Conservation (phyloP, 2,888 invertebrate genomes). For the Hesperia comma region DNA sequence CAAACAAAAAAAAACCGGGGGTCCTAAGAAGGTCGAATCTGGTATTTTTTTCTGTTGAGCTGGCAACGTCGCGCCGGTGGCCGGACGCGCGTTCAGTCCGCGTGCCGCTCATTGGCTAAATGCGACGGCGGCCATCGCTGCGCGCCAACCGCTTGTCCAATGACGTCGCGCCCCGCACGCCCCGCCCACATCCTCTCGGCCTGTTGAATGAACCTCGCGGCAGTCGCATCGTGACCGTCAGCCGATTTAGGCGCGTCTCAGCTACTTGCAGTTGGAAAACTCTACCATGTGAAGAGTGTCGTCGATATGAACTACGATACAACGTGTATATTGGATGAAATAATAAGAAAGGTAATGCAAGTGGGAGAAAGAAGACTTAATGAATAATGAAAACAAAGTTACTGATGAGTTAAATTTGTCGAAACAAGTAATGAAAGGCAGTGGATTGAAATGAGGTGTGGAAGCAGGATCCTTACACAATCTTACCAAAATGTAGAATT, state of each 20-base stretch:
- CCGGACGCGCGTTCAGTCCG: constrained; percentile 79
- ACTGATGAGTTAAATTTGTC: neutral
- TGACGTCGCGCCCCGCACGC: constrained; percentile 78
- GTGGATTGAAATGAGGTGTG: constrained; percentile 2
- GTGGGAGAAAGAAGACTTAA: neutral
- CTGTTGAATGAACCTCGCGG: constrained; percentile 77
- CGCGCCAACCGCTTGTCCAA: constrained; percentile 69
- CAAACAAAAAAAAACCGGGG: constrained; percentile 81
- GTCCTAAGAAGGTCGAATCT: constrained; percentile 84
- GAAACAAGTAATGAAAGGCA: neutral
- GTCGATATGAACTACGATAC: constrained; percentile 12
- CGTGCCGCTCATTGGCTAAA: constrained; percentile 80
- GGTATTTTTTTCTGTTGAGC: constrained; percentile 80
- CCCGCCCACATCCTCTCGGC: constrained; percentile 79
- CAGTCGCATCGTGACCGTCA: constrained; percentile 67
- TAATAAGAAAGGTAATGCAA: constrained; percentile 24
- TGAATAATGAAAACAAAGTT: neutral
- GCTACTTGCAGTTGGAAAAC: constrained; percentile 8
- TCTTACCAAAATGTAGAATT: constrained; percentile 3
- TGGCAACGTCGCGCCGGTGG: constrained; percentile 79
- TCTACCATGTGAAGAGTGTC: constrained; percentile 14
- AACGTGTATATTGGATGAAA: constrained; percentile 17
- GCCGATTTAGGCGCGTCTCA: constrained; percentile 52
- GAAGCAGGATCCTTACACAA: neutral
- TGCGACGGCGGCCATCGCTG: constrained; percentile 80